A percentile compares a stretch with the other conserved stretches of the same genome.
Evolutionary conservation across 2,113 vertebrate species (phyloP).

Genomic region (Megaceryle torquata): DNA sequence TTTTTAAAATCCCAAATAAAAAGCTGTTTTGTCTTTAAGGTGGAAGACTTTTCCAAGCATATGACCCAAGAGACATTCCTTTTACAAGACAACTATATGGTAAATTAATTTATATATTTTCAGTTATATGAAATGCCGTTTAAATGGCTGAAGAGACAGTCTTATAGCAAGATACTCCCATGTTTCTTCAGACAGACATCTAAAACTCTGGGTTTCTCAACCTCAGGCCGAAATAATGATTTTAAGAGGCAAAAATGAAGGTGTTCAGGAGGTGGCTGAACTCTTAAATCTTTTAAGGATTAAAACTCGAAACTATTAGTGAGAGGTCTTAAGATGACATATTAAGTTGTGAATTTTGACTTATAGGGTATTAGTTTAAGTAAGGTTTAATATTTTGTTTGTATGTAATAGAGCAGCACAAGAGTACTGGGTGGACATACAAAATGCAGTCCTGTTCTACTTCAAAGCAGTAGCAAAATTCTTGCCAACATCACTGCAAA

Average conservation of each 20-base stretch:
- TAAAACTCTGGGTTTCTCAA: neutral
- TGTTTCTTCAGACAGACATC: neutral
- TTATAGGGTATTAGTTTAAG: neutral
- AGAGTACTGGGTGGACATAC: neutral
- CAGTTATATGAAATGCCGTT: neutral
- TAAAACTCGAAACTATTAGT: neutral
- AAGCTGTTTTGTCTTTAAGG: conserved; percentile 70
- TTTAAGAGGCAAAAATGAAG: neutral
- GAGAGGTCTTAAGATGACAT: neutral
- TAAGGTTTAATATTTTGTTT: neutral
- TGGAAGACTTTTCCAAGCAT: conserved; percentile 81
- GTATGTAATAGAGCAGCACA: neutral
- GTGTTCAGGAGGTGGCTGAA: neutral
- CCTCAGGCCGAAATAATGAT: neutral
- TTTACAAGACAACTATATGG: conserved; percentile 78
- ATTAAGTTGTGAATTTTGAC: neutral
- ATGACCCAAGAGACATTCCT: conserved; percentile 61
- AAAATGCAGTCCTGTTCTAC: neutral
- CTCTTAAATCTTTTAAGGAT: neutral
- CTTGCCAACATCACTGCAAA: neutral
- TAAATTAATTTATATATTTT: conserved; percentile 59
- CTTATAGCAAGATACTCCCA: neutral
- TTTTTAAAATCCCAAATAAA: neutral
- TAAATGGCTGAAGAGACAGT: neutral
- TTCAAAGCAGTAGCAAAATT: neutral